Evolutionary conservation across 2,797 vertebrate species (phyloP).

Genomic region (Chelmon rostratus): DNA sequence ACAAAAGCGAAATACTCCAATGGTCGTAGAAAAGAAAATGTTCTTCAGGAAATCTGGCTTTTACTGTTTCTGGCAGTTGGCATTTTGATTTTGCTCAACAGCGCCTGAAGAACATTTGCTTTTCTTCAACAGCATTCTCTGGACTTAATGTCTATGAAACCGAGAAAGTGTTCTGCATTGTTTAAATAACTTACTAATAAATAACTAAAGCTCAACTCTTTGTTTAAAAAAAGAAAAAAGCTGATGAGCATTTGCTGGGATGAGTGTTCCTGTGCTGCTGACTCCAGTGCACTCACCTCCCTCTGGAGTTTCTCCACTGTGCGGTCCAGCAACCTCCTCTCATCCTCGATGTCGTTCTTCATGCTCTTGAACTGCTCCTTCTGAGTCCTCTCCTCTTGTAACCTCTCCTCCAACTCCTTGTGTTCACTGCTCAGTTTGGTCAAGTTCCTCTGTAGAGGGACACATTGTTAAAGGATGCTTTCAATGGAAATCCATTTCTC

Average conservation of each 20-base stretch:
- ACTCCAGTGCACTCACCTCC: slow-evolving; percentile 85
- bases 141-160: neutral
- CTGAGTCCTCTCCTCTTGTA: slow-evolving; percentile 90
- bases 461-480: neutral
- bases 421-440: slow-evolving; percentile 85
- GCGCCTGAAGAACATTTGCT: neutral
- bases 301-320: slow-evolving; percentile 95
- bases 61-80: neutral
- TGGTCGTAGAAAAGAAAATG: slow-evolving; percentile 3
- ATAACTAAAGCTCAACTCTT: neutral
- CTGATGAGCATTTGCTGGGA: neutral
- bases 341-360: slow-evolving; percentile 92
- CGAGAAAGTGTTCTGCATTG: neutral
- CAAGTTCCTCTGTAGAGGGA: slow-evolving; percentile 86
- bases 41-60: neutral
- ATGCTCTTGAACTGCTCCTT: slow-evolving; percentile 93
- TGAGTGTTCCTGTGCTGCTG: neutral
- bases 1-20: neutral
- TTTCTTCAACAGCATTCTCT: neutral
- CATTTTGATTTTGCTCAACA: slow-evolving; percentile 13
- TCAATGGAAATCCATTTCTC: neutral
- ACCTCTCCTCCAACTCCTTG: slow-evolving; percentile 87
- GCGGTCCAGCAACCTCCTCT: slow-evolving; percentile 90
- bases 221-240: neutral
- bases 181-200: neutral